Conservation (phyloP, 2,113 vertebrate species). For the Balaenoptera acutorostrata region DNA sequence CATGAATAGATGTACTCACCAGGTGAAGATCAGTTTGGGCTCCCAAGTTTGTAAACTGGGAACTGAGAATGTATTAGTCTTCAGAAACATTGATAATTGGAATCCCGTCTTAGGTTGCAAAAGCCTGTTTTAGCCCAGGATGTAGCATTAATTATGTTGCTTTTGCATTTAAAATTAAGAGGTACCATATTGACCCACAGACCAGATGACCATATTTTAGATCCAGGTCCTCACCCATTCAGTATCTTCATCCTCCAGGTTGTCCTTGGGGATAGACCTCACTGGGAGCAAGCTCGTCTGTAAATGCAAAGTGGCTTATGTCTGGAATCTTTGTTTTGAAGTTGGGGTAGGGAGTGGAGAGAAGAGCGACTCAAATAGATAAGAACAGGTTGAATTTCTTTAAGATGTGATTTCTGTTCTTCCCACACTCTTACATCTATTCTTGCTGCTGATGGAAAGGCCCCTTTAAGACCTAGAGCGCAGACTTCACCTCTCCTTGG, state of each 20-base stretch:
- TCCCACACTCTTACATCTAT: background rate
- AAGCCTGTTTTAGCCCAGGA: background rate
- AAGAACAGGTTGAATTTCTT: background rate
- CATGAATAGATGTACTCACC: background rate
- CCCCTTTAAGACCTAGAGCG: background rate
- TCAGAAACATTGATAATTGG: background rate
- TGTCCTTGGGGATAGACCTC: background rate
- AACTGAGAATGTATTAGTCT: background rate
- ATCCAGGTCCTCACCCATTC: background rate
- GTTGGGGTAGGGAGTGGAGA: background rate
- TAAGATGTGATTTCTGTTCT: background rate
- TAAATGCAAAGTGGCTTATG: background rate
- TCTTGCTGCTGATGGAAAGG: background rate
- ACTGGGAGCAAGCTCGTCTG: background rate
- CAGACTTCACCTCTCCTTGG: background rate
- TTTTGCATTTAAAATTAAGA: background rate
- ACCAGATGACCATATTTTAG: background rate
- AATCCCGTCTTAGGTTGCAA: background rate
- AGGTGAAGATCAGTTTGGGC: background rate
- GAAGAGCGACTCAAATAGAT: background rate
- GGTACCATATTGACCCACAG: background rate
- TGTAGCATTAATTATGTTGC: background rate
- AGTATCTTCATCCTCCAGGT: background rate
- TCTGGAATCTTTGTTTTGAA: background rate
- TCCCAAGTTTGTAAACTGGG: background rate